Evolutionary conservation across 2,113 vertebrate species (phyloP), one percentile per base, ranked within the genome.

Genomic region (Chloroceryle aenea): DNA sequence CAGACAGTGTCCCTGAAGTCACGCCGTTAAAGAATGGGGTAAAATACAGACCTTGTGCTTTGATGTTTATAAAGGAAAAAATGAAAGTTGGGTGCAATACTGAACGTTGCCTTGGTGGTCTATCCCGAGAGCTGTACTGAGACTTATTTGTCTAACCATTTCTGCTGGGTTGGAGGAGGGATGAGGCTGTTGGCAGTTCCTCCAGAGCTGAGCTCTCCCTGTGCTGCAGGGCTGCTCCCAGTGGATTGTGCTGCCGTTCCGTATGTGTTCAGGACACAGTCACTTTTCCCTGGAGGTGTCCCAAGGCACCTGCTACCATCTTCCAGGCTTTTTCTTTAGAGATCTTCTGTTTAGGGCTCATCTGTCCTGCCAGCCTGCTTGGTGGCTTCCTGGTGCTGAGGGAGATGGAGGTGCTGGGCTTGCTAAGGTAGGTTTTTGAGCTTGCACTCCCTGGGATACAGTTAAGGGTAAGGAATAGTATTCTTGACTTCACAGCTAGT

Each of bases 201-300:
- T 43, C 43, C n/a, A 7, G 12, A 66, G 30, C 21, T 36, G 17
- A 55, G 4, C 45, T 32, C 27, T 13, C 27, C 22, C 38, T 18
- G 3, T 6, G 5, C 22, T 8, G 14, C 43, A 36, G 4, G 8
- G 40, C 5, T 36, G 32, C 34, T n/a, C 15, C 2, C 40, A 11
- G 61, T 40, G 21, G 18, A 5, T 7, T 22, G 38, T 38, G 36
- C 15, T 81, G 66, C 5, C 32, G 3, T 55, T 52, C 16, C n/a
- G 2, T 18, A 5, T 34, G 26, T 19, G 6, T 34, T 55, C 29
- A 8, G 4, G 9, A 16, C 4, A 9, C 3, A 2, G 55, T 42
- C 18, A 1, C 15, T 26, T 14, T 67, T 12, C 23, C 68, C 45
- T 55, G 25, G 16, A 29, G 26, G 58, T 56, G 52, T 43, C 76